Base-by-base conservation (phyloP, 2,888 invertebrate species). In the Xestoiulus laeticollis region DNA sequence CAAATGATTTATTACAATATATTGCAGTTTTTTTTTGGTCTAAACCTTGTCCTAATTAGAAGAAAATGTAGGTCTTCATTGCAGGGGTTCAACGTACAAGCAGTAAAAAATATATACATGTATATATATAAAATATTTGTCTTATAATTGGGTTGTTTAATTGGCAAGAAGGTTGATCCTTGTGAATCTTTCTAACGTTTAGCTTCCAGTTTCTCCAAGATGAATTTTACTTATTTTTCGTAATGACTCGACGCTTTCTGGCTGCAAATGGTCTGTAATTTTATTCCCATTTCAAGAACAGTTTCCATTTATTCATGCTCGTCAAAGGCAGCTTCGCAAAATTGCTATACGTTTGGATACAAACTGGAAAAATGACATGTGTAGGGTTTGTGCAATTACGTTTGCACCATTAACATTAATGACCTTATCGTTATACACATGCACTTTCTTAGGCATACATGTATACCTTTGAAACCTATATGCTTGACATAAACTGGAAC, bases 381-480 rank as follows among this genome's bases (percentile, higher is more conserved):
- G 78, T n/a, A n/a, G 78, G 12, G 78, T 78, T 3, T 78, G 14
- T 30, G 30, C 78, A 78, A 78, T 78, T 78, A 30, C 78, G 78
- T 78, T 68, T 68, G 78, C 78, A 30, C 78, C 30, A 78, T 78
- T 78, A 26, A 68, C 68, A 68, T 68, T 78, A 78, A 78, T 78
- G n/a, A 78, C 78, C 78, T 14, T 14, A 30, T 30, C 30, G 78
- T 78, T 78, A 78, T 78, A 26, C 30, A 26, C 78, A 30, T 78
- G 10, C 30, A 30, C 78, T 6, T 10, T 78, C 30, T 30, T 10
- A 30, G 14, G 4, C 10, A 16, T 14, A 48, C 12, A 16, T 30
- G 30, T 26, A 78, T 78, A 16, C 30, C 6, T 38, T 38, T 30
- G 30, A 30, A 26, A 2, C 26, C 78, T 14, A 78, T 78, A 30